Evolutionary conservation across 2,888 invertebrate species (phyloP).

Genomic region (Phyllotreta striolata): DNA sequence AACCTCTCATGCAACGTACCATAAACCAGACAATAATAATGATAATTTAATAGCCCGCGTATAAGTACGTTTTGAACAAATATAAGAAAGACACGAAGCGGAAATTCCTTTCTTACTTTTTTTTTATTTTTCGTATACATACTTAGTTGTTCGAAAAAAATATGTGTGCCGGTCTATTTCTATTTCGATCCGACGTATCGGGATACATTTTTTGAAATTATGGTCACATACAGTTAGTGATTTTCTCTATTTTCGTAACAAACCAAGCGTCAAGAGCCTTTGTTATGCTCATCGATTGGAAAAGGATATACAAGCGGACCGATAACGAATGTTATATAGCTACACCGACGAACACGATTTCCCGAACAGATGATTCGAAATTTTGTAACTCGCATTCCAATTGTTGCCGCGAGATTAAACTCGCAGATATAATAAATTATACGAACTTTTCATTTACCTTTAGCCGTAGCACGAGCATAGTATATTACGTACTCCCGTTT

Average conservation of each 20-base stretch:
- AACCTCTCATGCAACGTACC: slow-evolving; percentile 5
- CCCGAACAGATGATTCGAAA: slow-evolving; percentile 1
- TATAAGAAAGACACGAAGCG: slow-evolving; percentile 21
- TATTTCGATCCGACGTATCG: slow-evolving; percentile 18
- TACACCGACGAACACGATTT: slow-evolving; percentile 1
- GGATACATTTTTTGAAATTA: slow-evolving; percentile 24
- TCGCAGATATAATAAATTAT: background rate
- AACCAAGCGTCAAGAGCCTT: slow-evolving; percentile 20
- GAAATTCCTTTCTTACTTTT: slow-evolving; percentile 22
- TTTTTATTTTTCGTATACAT: slow-evolving; percentile 12
- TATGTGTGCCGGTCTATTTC: slow-evolving; percentile 4
- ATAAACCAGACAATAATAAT: slow-evolving; percentile 21
- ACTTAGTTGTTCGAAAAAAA: slow-evolving; percentile 22
- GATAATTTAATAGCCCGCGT: slow-evolving; percentile 26
- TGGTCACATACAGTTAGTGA: slow-evolving; percentile 5
- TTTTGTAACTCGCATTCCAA: slow-evolving; percentile 8
- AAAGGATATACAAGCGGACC: slow-evolving; percentile 1
- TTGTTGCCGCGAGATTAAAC: background rate
- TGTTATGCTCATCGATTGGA: slow-evolving; percentile 23
- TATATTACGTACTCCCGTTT: background rate
- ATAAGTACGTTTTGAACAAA: slow-evolving; percentile 4
- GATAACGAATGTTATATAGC: slow-evolving; percentile 8
- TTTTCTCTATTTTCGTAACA: slow-evolving; percentile 28
- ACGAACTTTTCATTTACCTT: background rate
- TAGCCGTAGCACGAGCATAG: background rate